These are phyloP conservation scores for Chelonus formosanus DNA, from an alignment of 2,888 invertebrate species.

Conservation along the genomic window DNA sequence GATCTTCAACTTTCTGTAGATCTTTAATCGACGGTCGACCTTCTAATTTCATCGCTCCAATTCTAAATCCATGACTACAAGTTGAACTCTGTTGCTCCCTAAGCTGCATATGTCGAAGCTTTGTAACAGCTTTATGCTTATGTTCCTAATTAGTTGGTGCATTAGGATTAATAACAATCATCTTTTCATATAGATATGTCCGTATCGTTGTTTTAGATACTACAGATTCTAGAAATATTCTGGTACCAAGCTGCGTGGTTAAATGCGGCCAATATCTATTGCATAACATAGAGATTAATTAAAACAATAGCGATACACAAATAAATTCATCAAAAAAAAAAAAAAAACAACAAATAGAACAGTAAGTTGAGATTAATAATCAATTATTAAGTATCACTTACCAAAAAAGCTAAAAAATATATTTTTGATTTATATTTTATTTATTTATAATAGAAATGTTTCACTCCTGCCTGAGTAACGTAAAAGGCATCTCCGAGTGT, in stretches of 20 bases:
- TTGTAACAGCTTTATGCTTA: slow-evolving; percentile 84
- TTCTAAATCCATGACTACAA: slow-evolving; percentile 91
- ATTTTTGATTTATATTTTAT: no score
- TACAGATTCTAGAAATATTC: slow-evolving; percentile 95
- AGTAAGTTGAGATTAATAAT: no score
- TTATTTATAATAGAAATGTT: no score
- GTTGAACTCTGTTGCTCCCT: slow-evolving; percentile 93
- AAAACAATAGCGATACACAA: no score
- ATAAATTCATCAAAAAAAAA: no score
- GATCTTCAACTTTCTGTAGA: slow-evolving; percentile 85
- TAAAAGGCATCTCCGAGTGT: no score
- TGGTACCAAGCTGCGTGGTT: slow-evolving; percentile 95
- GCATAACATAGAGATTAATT: no score
- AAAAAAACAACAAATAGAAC: no score
- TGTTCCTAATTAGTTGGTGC: slow-evolving; percentile 90
- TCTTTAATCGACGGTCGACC: slow-evolving; percentile 86
- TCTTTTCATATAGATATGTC: slow-evolving; percentile 92
- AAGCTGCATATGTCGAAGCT: slow-evolving; percentile 96
- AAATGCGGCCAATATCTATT: no score
- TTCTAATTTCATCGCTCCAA: slow-evolving; percentile 92
- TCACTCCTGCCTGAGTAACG: no score
- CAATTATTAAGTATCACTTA: no score
- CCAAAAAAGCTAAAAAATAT: no score
- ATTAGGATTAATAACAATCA: slow-evolving; percentile 88
- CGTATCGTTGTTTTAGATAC: slow-evolving; percentile 87